phyloP scores from a whole-genome alignment of 2,113 vertebrate genomes.

The Entelurus aequoreus region DNA sequence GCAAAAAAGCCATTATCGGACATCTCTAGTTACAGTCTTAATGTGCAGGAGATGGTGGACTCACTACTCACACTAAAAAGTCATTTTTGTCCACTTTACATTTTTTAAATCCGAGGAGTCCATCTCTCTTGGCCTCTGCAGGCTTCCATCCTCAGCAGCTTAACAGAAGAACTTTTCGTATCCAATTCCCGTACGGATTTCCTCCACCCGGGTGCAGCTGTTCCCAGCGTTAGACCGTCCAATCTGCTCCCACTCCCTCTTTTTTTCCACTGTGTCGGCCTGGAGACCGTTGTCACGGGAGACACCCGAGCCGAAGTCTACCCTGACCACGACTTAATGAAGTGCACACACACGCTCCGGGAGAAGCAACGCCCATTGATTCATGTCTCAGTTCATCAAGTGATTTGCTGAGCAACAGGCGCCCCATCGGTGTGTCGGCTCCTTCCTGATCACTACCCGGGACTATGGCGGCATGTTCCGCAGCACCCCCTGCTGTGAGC shows the following conservation, averaged over 20 bases:
- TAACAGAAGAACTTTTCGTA: conserved; percentile 15
- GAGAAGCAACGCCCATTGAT: conserved; percentile 44
- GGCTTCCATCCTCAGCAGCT: conserved; percentile 3
- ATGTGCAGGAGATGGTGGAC: too few species aligned
- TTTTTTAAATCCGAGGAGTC: conserved; percentile 19
- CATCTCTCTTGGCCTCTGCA: conserved; percentile 16
- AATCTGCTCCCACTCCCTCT: conserved; percentile 17
- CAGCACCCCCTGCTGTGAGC: conserved; percentile 56
- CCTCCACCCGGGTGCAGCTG: conserved; percentile 47
- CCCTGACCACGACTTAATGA: conserved; percentile 57
- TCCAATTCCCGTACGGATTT: conserved; percentile 30
- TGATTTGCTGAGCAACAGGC: conserved; percentile 18
- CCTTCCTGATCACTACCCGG: conserved; percentile 11
- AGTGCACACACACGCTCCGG: conserved; percentile 46
- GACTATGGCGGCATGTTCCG: conserved; percentile 18
- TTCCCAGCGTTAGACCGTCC: conserved; percentile 26
- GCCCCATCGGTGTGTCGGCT: neutral
- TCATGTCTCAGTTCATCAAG: conserved; percentile 36
- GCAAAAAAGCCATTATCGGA: too few species aligned
- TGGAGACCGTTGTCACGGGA: conserved; percentile 58
- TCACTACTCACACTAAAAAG: too few species aligned
- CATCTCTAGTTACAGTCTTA: too few species aligned
- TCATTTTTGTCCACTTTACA: neutral
- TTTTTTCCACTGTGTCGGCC: conserved; percentile 44
- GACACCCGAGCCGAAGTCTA: conserved; percentile 46